Evolutionary conservation across 2,113 vertebrate species (phyloP).

Genomic region (Lates calcarifer): DNA sequence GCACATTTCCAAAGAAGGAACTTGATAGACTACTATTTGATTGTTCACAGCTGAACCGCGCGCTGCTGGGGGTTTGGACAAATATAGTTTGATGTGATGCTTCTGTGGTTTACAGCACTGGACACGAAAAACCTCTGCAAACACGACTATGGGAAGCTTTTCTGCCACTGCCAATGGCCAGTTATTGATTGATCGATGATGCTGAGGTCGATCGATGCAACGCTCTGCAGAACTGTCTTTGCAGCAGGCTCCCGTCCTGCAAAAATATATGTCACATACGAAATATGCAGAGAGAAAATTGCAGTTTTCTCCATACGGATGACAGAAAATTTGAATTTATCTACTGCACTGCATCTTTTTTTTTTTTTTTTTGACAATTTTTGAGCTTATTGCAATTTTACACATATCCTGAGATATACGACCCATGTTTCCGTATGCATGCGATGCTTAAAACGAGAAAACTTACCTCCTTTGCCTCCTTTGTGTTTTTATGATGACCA

Average conservation of each 20-base stretch:
- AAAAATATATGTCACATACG: not conserved
- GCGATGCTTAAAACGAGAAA: too few relatives aligned
- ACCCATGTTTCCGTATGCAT: not conserved
- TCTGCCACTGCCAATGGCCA: not conserved
- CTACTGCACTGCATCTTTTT: too few relatives aligned
- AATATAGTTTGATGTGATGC: not conserved
- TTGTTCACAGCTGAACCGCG: not conserved
- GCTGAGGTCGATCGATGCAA: not conserved
- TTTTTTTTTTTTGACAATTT: too few relatives aligned
- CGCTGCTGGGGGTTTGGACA: not conserved
- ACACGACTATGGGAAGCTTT: not conserved
- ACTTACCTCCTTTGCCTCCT: constrained; percentile 72
- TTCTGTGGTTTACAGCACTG: not conserved
- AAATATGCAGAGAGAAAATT: not conserved
- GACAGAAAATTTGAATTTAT: not conserved
- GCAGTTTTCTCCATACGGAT: too few relatives aligned
- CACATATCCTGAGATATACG: not conserved
- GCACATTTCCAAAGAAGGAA: constrained; percentile 6
- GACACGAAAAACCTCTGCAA: not conserved
- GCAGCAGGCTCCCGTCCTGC: not conserved
- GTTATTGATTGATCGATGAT: not conserved
- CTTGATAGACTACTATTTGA: not conserved
- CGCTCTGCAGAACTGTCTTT: too few relatives aligned
- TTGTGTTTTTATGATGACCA: constrained; percentile 63
- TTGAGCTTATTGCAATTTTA: not conserved